A percentile compares a stretch with the other conserved stretches of the same genome.
phyloP scores from a whole-genome alignment of 2,888 invertebrate species.

The Cheilosia grossa region DNA sequence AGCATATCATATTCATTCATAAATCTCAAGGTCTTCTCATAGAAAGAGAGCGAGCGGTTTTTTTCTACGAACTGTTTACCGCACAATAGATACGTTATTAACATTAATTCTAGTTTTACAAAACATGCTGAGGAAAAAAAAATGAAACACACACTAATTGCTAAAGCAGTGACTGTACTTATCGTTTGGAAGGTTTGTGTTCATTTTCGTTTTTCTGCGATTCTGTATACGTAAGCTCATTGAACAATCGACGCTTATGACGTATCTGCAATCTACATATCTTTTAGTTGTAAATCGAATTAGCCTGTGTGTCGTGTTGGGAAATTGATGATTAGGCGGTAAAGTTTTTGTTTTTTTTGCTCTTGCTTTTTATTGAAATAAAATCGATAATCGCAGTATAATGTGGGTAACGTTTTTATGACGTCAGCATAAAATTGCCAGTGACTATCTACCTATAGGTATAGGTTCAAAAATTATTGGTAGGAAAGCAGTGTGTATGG shows the following conservation, averaged over 20 bases:
- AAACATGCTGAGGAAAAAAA: neutral
- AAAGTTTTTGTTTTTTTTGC: neutral
- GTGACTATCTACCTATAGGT: no score
- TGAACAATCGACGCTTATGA: slow-evolving; percentile 54
- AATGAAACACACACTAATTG: slow-evolving; percentile 10
- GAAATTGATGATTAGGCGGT: slow-evolving; percentile 35
- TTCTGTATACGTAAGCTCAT: slow-evolving; percentile 44
- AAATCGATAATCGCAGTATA: slow-evolving; percentile 24
- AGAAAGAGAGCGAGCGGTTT: slow-evolving; percentile 25
- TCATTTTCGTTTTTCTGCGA: neutral
- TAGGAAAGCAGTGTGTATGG: no score
- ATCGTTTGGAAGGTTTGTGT: neutral
- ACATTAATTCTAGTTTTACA: slow-evolving; percentile 36
- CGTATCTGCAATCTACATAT: neutral
- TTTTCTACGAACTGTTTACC: neutral
- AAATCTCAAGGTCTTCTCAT: slow-evolving; percentile 47
- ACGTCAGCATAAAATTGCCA: no score
- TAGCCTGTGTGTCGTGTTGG: slow-evolving; percentile 18
- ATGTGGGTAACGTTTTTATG: no score
- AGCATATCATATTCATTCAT: slow-evolving; percentile 43
- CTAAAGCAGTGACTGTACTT: slow-evolving; percentile 34
- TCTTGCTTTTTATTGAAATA: neutral
- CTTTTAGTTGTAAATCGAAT: slow-evolving; percentile 46
- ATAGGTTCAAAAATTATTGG: no score
- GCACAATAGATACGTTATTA: slow-evolving; percentile 8